Evolutionary conservation across 2,888 invertebrate species (phyloP), one percentile per base, ranked within the genome.

Genomic region (Arge pagana): DNA sequence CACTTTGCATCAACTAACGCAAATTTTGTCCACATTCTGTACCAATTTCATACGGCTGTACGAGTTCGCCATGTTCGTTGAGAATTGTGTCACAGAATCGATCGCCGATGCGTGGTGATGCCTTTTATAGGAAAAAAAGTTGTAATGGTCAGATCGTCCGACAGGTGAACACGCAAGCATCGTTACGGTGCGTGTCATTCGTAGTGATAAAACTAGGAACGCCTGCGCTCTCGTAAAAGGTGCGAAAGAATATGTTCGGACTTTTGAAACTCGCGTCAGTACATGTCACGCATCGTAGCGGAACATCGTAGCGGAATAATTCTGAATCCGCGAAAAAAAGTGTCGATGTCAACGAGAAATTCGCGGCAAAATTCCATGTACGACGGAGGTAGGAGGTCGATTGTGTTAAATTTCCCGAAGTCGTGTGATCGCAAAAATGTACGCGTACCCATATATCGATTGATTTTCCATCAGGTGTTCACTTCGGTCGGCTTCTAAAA

Each of bases 281-380:
- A n/a, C 45, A 45, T 45, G 45, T 45, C 45, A 33, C 45, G 45
- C 3, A 23, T 35, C 23, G 35, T 31, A 33, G 31, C n/a, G n/a
- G n/a, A n/a, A n/a, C n/a, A n/a, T 35, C 23, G 35, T 31, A 33
- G 31, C 45, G 31, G 45, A 45, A 23, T 33, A 35, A 28, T 21
- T 45, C 23, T 45, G 31, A 7, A 33, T 10, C n/a, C 45, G 7
- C 23, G 23, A 21, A 33, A 31, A n/a, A 45, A 19, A 10, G 24
- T 33, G 23, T 45, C 45, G 7, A 7, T 33, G n/a, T 13, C 45
- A 13, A 45, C 23, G 6, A 45, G 33, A n/a, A 13, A 21, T 23
- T 45, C 45, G n/a, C 21, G 45, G 24, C 45, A 45, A 33, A 4
- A 33, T 23, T 45, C 45, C 3, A 45, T 45, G 45, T 45, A 45